Evolutionary conservation across 2,113 vertebrate species (phyloP).

Genomic region (Danio rerio): GRCz12tu NC_133182.1:65291001-65291500

Average conservation of each 20-base stretch:
- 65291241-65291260: background rate
- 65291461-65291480: too few species aligned
- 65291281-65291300: background rate
- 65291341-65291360: too few species aligned
- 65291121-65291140: background rate
- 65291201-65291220: background rate
- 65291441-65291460: too few species aligned
- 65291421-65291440: too few species aligned
- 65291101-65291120: background rate
- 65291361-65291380: too few species aligned
- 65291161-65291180: background rate
- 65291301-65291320: background rate
- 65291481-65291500: too few species aligned
- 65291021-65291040: constrained; percentile 53
- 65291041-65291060: constrained; percentile 27
- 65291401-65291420: too few species aligned
- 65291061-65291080: background rate
- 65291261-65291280: background rate
- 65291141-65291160: background rate
- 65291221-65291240: background rate
- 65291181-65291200: background rate
- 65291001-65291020: background rate
- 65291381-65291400: too few species aligned
- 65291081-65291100: constrained; percentile 17
- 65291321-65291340: too few species aligned